Conservation (phyloP, 2,113 vertebrate species). For the Ptilorrhoa leucosticta region DNA sequence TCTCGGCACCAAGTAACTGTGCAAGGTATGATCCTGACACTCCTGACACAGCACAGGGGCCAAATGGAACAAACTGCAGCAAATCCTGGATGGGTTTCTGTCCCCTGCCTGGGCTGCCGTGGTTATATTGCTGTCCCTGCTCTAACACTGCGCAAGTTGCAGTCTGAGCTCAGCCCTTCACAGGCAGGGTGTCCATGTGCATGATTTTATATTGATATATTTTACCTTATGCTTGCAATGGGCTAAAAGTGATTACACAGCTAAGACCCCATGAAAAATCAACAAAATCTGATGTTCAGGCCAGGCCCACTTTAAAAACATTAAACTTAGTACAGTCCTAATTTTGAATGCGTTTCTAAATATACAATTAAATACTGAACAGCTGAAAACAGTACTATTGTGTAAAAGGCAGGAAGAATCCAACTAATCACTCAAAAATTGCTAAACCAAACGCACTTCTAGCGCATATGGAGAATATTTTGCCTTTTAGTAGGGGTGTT, state of each 20-base stretch:
- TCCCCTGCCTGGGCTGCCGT: not conserved
- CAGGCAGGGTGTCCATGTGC: rapidly evolving
- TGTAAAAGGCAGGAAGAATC: not conserved
- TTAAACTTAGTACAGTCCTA: not conserved
- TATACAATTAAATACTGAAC: not conserved
- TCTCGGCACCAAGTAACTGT: not conserved
- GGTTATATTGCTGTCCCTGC: not conserved
- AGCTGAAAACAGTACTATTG: not conserved
- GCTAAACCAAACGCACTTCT: not conserved
- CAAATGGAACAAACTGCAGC: not conserved
- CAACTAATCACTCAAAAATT: not conserved
- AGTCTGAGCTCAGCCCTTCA: not conserved
- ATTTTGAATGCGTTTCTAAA: not conserved
- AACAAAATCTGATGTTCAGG: not conserved
- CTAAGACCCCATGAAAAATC: not conserved
- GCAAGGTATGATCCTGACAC: not conserved
- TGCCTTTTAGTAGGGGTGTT: not conserved
- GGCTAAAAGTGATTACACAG: not conserved
- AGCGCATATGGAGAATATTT: not conserved
- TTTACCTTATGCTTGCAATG: not conserved
- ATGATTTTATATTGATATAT: not conserved
- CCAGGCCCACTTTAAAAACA: not conserved
- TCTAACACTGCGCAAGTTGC: not conserved
- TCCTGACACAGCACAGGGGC: not conserved
- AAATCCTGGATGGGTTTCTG: not conserved